Evolutionary conservation across 2,888 invertebrate genomes (phyloP).

Genomic region (Neelides folsomi): DNA sequence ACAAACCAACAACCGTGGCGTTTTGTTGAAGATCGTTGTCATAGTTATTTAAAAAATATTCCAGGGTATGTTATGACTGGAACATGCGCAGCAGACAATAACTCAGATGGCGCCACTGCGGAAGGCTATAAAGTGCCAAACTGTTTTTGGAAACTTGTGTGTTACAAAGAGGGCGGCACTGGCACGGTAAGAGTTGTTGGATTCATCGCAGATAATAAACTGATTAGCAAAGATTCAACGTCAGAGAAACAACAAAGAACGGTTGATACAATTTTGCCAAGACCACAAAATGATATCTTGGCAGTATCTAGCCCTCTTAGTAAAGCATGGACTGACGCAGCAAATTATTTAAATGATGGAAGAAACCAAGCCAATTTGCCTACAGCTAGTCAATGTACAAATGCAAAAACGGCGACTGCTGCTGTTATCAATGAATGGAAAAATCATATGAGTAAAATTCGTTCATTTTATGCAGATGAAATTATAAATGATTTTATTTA

Average conservation of each 20-base stretch:
- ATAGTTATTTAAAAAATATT: neutral
- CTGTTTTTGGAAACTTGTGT: constrained; percentile 22
- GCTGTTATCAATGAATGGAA: too few relatives aligned
- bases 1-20: constrained; percentile 21
- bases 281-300: constrained; percentile 16
- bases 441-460: too few relatives aligned
- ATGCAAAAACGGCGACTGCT: too few relatives aligned
- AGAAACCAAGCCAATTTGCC: too few relatives aligned
- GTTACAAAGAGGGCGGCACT: constrained; percentile 14
- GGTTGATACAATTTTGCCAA: neutral
- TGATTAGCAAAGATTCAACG: constrained; percentile 2
- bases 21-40: constrained; percentile 14
- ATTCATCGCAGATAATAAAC: constrained; percentile 16
- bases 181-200: constrained; percentile 15
- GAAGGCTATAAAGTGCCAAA: constrained; percentile 12
- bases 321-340: too few relatives aligned
- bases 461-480: too few relatives aligned
- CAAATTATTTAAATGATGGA: too few relatives aligned
- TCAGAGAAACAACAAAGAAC: constrained; percentile 1
- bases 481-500: too few relatives aligned
- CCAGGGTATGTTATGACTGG: constrained; percentile 17
- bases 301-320: too few relatives aligned
- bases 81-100: constrained; percentile 14
- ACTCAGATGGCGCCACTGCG: constrained; percentile 16
- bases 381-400: too few relatives aligned